Base-by-base conservation (phyloP, 2,113 vertebrate species). In the Promerops cafer region DNA sequence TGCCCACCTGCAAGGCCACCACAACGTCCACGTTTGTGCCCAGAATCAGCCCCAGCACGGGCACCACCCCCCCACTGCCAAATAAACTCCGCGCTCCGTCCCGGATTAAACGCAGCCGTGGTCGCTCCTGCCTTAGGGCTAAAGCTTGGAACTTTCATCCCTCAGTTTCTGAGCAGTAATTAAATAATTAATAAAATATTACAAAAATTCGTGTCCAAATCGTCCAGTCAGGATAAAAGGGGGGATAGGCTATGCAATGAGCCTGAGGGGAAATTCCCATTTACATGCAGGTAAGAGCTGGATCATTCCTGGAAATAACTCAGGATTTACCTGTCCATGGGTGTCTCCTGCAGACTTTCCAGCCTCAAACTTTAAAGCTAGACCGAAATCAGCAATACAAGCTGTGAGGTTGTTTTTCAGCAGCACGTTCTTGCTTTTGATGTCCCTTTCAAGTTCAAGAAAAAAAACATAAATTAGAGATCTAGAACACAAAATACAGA, bases 381-480 rank as follows among this genome's bases (percentile, higher is more conserved):
- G 98, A 71, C 99, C 99, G 10, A 99, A 99, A 97, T 99, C 99
- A 64, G 99, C 99, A 59, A 99, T 98, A 90, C 99, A 99, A 91
- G 98, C 99, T 0, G 99, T 99, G 92, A 99, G 98, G 88, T 99
- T 99, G 69, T 91, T 99, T 98, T 99, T 99, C 98, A 99, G 93
- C 90, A 99, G 98, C 88, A 99, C 98, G 6, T 99, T 99, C 98
- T 99, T 99, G 97, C 99, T 99, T 97, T 99, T 99, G 91, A 99
- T 99, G 97, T 99, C 99, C 98, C 99, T 99, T 95, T 69, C 19
- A 90, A 97, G 77, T 4, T 54, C 70, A 96, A 74, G 88, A n/a
- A 65, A 33, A 31, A 40, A 69, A 65, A 30, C 10, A 47, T 6
- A 57, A 54, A 24, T 86, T 15, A 91, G 68, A 61, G 20, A 50